Percentiles rank a stretch among this genome's conserved stretches.
These are phyloP conservation scores for Xestia sexstrigata DNA, from an alignment of 2,888 invertebrate species.

Conservation along the genomic window DNA sequence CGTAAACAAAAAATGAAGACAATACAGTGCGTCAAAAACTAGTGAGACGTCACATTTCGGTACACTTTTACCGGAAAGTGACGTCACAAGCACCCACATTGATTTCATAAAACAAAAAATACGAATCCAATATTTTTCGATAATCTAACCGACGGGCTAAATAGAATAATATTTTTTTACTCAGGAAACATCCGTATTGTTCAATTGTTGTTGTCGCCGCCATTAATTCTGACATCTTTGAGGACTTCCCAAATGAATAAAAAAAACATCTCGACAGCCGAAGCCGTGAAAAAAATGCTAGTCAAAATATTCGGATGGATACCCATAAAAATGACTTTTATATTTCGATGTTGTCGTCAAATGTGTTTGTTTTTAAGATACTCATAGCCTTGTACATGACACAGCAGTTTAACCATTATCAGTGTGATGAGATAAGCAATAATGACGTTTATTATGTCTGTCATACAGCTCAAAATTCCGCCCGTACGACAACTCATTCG, in stretches of 20 bases:
- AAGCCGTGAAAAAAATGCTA: neutral
- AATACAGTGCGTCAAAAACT: no score
- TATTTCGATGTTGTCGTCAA: neutral
- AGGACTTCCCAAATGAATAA: neutral
- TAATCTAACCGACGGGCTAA: no score
- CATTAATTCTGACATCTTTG: no score
- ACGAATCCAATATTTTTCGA: no score
- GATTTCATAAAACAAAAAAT: no score
- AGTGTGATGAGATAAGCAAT: slow-evolving; percentile 9
- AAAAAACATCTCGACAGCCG: neutral
- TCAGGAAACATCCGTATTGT: no score
- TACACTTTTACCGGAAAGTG: no score
- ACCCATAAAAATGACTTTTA: neutral
- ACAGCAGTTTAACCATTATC: slow-evolving; percentile 8
- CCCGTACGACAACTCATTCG: slow-evolving; percentile 91
- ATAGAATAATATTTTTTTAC: no score
- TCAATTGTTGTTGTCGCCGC: no score
- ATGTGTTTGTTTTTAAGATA: neutral
- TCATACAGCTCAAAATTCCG: slow-evolving; percentile 91
- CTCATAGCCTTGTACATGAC: neutral
- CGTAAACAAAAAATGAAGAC: no score
- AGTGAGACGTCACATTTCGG: no score
- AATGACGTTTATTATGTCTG: slow-evolving; percentile 20
- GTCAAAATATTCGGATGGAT: neutral
- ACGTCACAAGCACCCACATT: no score